Base-by-base conservation (phyloP, 2,113 vertebrate genomes). In the Rynchops niger region DNA sequence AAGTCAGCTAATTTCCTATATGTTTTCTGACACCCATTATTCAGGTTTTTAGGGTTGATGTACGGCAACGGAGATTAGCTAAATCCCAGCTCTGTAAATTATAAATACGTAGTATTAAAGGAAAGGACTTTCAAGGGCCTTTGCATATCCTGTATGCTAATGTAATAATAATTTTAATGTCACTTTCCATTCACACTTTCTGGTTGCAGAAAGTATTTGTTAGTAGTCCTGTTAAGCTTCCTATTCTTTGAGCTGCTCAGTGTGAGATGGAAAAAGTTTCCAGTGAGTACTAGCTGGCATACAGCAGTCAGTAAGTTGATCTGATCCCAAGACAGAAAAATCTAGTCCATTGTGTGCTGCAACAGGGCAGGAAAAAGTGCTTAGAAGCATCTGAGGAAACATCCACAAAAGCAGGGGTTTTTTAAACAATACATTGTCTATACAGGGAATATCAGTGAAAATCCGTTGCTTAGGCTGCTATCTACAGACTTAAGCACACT, bases 211-310 rank as follows among this genome's bases (percentile, higher is more conserved):
- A 86, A 78, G 4, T 73, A 45, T 73, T 96, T 94, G 40, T 86
- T 83, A 82, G 59, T 86, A 86, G 23, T 74, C 23, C 29, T 81
- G 8, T 82, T 91, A 69, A 76, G 32, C 43, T 82, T 97, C 43
- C 15, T 84, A 43, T 67, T 83, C 76, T 86, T 59, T 43, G 42
- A 74, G 36, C 71, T 92, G 56, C 80, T 93, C 43, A 58, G 6
- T 76, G 34, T 56, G 53, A 93, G 38, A 82, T 82, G 83, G 73
- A 92, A 95, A 42, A 95, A 43, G 27, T 92, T 92, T 95, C 42
- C 69, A 76, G 15, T 71, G 66, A 70, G 26, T 72, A 47, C 49
- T 61, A 71, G 52, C 67, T 92, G 76, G 76, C 55, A 78, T 63
- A 70, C 30, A 94, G 38, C 70, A 92, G 53, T 80, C 42, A 53